Base-by-base conservation (phyloP, 2,888 invertebrate genomes). In the Scrobipalpa costella region DNA sequence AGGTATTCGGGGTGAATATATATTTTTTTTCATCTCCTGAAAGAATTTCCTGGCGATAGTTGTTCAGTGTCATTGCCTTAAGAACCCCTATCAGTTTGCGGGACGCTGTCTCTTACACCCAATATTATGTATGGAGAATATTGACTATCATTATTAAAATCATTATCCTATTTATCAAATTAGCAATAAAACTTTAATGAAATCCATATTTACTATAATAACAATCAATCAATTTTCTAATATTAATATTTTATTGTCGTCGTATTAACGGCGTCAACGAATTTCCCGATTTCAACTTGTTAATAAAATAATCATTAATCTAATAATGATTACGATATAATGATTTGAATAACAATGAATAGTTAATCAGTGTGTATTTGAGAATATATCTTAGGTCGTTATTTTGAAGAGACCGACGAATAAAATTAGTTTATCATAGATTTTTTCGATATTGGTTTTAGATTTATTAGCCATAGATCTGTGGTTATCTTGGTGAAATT, bases 311-410 rank as follows among this genome's bases (percentile, higher is more conserved):
- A 79, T 78, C 78, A 76, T 83, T 84, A 81, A 81, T 83, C 77
- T 77, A 82, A 80, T 81, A 83, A 80, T 75, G 72, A 76, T 74
- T 68, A 67, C 67, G 63, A 72, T 77, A 73, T 52, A 75, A 71
- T 75, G 68, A 77, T 77, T 76, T 77, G 71, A 83, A 83, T 78
- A 78, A 81, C 81, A 83, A 84, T 84, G 83, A 84, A 84, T 84
- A 80, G 69, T 67, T 82, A 83, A 84, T 84, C 76, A 77, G 81
- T 57, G 69, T 70, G 71, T 71, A 74, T 74, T 73, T 13, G 52
- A 71, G 73, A 78, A 73, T 76, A 78, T 50, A 79, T 79, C 74
- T 74, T 77, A 68, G 69, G 63, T 72, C 73, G 73, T 81, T 81
- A 79, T 80, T 83, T 76, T 73, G 76, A 71, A 69, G 70, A 68